phyloP scores from a whole-genome alignment of 1,140 invertebrate species.

The Papilio machaon region DNA sequence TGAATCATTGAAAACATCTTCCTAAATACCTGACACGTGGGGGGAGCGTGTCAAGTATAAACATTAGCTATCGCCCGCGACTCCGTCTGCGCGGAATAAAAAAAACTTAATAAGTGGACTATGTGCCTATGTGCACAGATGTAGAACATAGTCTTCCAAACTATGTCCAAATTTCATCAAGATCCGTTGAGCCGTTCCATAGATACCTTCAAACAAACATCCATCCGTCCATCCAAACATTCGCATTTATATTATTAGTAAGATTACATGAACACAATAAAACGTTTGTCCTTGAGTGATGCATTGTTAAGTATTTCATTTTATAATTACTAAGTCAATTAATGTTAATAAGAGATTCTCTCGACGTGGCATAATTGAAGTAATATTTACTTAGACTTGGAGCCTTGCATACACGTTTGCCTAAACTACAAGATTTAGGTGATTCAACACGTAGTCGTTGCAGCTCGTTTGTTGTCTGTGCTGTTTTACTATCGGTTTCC shows the following conservation, averaged over 20 bases:
- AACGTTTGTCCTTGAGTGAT: neutral
- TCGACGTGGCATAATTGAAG: conserved; percentile 2
- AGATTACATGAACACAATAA: neutral
- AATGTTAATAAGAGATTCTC: conserved; percentile 15
- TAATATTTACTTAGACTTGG: neutral
- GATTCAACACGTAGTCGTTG: neutral
- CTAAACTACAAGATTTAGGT: neutral
- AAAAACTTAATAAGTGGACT: too few relatives aligned
- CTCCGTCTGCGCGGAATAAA: too few relatives aligned
- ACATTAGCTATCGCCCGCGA: neutral
- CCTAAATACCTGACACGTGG: neutral
- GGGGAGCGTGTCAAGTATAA: neutral
- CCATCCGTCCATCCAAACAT: too few relatives aligned
- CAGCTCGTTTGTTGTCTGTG: too few relatives aligned
- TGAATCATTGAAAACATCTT: neutral
- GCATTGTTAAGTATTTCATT: conserved; percentile 9
- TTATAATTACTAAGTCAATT: conserved; percentile 16
- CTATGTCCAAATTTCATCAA: too few relatives aligned
- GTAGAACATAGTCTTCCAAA: too few relatives aligned
- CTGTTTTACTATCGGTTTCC: too few relatives aligned
- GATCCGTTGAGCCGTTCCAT: too few relatives aligned
- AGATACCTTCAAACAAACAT: too few relatives aligned
- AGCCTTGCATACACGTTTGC: neutral
- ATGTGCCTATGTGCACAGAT: too few relatives aligned
- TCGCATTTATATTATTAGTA: too few relatives aligned